These are phyloP conservation scores for Pseudochirops cupreus DNA, from an alignment of 2,797 vertebrate species.

Conservation along the genomic window DNA sequence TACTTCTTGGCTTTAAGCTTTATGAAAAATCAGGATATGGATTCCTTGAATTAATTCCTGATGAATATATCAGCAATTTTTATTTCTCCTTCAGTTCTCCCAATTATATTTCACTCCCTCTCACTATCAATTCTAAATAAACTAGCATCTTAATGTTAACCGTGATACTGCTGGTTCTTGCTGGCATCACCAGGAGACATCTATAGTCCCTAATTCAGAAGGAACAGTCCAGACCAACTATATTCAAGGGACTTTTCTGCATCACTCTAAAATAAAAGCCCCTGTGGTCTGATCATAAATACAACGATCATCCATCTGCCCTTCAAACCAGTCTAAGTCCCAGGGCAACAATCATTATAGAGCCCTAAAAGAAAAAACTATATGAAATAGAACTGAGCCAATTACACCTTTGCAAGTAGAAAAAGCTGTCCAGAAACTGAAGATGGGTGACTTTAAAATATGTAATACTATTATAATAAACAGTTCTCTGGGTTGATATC, in stretches of 20 bases:
- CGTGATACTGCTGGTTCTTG: not conserved
- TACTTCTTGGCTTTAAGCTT: slow-evolving; percentile 64
- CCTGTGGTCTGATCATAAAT: not conserved
- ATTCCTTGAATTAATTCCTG: slow-evolving; percentile 54
- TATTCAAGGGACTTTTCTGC: not conserved
- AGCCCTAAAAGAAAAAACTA: not conserved
- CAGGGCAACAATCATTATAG: not conserved
- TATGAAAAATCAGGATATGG: slow-evolving; percentile 33
- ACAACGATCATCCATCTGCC: not conserved
- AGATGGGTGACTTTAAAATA: not conserved
- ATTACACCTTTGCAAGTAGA: not conserved
- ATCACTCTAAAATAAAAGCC: not conserved
- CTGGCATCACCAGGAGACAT: not conserved
- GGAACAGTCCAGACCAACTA: not conserved
- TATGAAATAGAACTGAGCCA: not conserved
- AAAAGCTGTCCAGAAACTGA: not conserved
- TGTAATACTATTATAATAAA: not conserved
- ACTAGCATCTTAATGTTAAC: not conserved
- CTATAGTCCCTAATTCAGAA: not conserved
- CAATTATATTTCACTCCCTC: not conserved
- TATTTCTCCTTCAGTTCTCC: slow-evolving; percentile 23
- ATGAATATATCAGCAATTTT: slow-evolving; percentile 45
- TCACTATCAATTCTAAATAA: not conserved
- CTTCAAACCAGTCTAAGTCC: not conserved
- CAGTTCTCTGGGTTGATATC: not conserved